Conservation (phyloP, 2,113 vertebrate genomes). For the Tupaia chinensis region DNA sequence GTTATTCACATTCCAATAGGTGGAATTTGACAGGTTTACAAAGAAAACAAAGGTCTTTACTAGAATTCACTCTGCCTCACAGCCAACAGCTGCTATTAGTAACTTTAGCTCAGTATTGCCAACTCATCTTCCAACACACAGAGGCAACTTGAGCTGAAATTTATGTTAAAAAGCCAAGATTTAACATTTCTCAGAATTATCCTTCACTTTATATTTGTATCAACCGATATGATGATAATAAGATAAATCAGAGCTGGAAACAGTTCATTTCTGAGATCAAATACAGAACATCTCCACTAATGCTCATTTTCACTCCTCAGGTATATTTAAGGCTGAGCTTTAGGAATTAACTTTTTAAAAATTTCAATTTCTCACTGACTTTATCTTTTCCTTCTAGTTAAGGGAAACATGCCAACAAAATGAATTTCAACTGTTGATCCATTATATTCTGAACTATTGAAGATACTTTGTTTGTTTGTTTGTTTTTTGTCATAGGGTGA, state of each 20-base stretch:
- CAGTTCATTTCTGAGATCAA: background rate
- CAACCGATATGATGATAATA: background rate
- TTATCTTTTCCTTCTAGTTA: background rate
- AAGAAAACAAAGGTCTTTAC: constrained; percentile 7
- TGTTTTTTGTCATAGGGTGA: no score
- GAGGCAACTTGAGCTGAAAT: background rate
- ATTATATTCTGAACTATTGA: background rate
- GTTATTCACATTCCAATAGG: background rate
- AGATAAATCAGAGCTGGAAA: background rate
- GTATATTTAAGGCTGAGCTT: background rate
- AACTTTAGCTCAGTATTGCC: background rate
- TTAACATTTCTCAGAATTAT: constrained; percentile 19
- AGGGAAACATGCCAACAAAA: background rate
- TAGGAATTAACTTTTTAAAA: background rate
- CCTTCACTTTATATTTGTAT: background rate
- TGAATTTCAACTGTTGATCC: background rate
- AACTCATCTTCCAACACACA: background rate
- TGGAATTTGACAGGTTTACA: background rate
- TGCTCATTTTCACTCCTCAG: background rate
- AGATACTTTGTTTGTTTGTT: no score
- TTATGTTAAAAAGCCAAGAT: background rate
- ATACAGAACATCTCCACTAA: background rate
- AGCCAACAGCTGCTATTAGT: background rate
- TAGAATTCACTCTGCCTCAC: background rate
- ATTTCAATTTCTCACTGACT: background rate